A percentile compares a stretch with the other conserved stretches of the same genome.
Conservation (phyloP, 1,140 invertebrate species). For the Tetragnatha versicolor region DNA sequence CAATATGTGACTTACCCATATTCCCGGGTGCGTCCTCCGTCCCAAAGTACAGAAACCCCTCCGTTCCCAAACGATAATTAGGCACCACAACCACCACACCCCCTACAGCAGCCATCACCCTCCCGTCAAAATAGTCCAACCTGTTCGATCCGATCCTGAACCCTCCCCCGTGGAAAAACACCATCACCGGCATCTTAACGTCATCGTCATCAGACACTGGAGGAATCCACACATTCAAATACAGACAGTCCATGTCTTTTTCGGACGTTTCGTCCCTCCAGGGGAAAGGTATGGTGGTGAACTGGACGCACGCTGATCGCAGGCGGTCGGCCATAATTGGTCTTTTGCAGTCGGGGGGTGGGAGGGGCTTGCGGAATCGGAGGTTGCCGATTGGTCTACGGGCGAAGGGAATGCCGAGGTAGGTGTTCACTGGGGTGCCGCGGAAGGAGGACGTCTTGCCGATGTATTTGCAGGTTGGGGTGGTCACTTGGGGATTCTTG, state of each 20-base stretch:
- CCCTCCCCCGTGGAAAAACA: slow-evolving; percentile 59
- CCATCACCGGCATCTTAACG: slow-evolving; percentile 61
- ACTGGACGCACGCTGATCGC: slow-evolving; percentile 25
- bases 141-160: slow-evolving; percentile 55
- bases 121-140: slow-evolving; percentile 77
- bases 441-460: neutral
- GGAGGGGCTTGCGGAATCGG: slow-evolving; percentile 84
- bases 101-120: slow-evolving; percentile 82
- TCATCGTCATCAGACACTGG: no score
- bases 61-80: slow-evolving; percentile 93
- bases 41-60: slow-evolving; percentile 90
- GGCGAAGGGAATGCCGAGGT: slow-evolving; percentile 92
- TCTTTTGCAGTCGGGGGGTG: slow-evolving; percentile 81
- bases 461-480: neutral
- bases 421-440: slow-evolving; percentile 74
- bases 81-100: slow-evolving; percentile 79
- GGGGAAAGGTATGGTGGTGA: neutral
- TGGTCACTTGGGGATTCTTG: no score
- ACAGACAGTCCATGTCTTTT: slow-evolving; percentile 81
- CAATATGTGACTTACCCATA: slow-evolving; percentile 84
- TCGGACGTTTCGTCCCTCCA: neutral
- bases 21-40: slow-evolving; percentile 94
- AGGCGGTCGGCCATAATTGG: slow-evolving; percentile 65
- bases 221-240: slow-evolving; percentile 4
- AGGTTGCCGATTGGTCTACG: slow-evolving; percentile 86